phyloP scores from a whole-genome alignment of 2,797 vertebrate species.

The Cirrhinus molitorella region DNA sequence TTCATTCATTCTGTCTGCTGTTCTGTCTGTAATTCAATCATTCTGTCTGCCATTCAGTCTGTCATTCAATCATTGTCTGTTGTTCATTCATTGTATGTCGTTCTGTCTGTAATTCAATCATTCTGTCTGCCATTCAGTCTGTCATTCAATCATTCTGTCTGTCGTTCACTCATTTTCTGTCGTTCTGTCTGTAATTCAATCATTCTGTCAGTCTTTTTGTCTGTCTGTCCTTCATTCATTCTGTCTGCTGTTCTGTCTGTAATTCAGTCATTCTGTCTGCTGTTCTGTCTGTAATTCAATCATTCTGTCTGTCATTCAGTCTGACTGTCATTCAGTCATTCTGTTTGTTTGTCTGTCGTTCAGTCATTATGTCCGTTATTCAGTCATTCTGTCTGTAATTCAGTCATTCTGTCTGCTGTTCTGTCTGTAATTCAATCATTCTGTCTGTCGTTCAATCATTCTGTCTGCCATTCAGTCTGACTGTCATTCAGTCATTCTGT shows the following conservation, averaged over 20 bases:
- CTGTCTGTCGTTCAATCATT: neutral
- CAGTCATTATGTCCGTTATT: no score
- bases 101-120: no score
- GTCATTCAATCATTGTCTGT: neutral
- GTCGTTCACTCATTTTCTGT: no score
- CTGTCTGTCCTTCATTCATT: neutral
- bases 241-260: neutral
- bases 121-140: no score
- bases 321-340: neutral
- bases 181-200: neutral
- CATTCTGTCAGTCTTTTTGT: neutral
- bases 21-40: neutral
- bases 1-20: no score
- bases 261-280: neutral
- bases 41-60: no score
- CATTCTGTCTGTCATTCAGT: neutral
- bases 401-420: no score
- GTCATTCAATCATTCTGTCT: neutral
- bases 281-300: neutral
- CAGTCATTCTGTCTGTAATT: neutral
- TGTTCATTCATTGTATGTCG: fast-evolving
- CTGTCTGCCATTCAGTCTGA: neutral
- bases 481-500: no score
- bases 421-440: neutral
- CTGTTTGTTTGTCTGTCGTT: no score